Evolutionary conservation across 2,888 invertebrate species (phyloP).

Genomic region (Perithous albicinctus): DNA sequence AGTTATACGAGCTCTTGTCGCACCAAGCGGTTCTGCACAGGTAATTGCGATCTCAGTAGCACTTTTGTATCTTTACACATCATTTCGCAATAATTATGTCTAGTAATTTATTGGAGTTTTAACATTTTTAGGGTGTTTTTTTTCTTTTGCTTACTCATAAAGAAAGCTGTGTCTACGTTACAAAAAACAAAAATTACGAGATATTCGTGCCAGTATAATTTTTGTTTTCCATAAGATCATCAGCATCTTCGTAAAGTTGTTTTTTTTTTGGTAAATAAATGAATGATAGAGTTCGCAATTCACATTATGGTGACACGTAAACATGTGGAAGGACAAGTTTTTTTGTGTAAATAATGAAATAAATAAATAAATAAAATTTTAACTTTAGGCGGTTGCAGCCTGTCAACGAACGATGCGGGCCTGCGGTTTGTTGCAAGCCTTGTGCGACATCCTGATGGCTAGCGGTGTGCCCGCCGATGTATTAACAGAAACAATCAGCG

Average conservation of each 20-base stretch:
- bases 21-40: conserved; percentile 96
- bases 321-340: neutral
- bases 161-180: no score
- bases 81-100: no score
- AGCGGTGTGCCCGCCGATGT: conserved; percentile 98
- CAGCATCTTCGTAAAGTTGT: no score
- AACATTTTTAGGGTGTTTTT: no score
- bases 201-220: no score
- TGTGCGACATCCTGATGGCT: conserved; percentile 97
- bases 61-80: neutral
- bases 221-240: no score
- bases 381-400: conserved; percentile 82
- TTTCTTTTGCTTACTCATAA: no score
- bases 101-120: no score
- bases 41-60: conserved; percentile 85
- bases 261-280: no score
- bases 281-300: no score
- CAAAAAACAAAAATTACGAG: no score
- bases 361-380: neutral
- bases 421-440: conserved; percentile 91
- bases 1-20: conserved; percentile 95
- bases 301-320: neutral
- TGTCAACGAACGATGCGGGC: conserved; percentile 96
- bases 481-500: conserved; percentile 97
- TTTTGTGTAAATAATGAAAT: neutral